Conservation (phyloP, 2,888 invertebrate species). For the Scaptomyza caliginosa region DNA sequence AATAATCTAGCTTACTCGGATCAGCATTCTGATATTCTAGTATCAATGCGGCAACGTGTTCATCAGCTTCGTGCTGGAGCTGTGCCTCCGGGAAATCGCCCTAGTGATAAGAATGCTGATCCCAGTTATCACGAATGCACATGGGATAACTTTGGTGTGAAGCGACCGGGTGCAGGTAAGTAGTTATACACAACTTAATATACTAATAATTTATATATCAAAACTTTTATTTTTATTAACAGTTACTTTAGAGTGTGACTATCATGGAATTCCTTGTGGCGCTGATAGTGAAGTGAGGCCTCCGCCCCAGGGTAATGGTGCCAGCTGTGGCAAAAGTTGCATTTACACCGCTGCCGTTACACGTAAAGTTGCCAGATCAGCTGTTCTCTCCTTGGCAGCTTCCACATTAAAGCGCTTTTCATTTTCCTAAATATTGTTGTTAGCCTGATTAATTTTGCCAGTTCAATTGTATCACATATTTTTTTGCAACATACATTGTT, state of each 20-base stretch:
- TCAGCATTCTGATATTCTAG: slow-evolving; percentile 44
- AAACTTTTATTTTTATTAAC: neutral
- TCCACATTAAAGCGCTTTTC: neutral
- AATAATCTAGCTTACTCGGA: slow-evolving; percentile 74
- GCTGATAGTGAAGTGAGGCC: neutral
- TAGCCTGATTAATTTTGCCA: no score
- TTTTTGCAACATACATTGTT: neutral
- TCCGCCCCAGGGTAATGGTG: neutral
- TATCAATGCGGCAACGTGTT: slow-evolving; percentile 84
- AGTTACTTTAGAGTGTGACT: slow-evolving; percentile 54
- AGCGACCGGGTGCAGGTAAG: slow-evolving; percentile 31
- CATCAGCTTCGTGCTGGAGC: slow-evolving; percentile 83
- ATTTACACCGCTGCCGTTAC: neutral
- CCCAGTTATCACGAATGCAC: slow-evolving; percentile 85
- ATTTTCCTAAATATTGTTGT: neutral
- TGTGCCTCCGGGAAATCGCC: slow-evolving; percentile 83
- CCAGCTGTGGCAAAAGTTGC: slow-evolving; percentile 1
- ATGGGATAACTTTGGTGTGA: slow-evolving; percentile 85
- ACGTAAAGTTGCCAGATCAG: neutral
- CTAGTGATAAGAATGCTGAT: slow-evolving; percentile 85
- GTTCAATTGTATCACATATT: neutral
- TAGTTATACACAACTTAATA: neutral
- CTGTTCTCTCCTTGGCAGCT: slow-evolving; percentile 1
- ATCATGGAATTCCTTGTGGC: slow-evolving; percentile 59
- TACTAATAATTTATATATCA: no score